Evolutionary conservation across 2,113 vertebrate species (phyloP).

Genomic region (Cisticola juncidis): DNA sequence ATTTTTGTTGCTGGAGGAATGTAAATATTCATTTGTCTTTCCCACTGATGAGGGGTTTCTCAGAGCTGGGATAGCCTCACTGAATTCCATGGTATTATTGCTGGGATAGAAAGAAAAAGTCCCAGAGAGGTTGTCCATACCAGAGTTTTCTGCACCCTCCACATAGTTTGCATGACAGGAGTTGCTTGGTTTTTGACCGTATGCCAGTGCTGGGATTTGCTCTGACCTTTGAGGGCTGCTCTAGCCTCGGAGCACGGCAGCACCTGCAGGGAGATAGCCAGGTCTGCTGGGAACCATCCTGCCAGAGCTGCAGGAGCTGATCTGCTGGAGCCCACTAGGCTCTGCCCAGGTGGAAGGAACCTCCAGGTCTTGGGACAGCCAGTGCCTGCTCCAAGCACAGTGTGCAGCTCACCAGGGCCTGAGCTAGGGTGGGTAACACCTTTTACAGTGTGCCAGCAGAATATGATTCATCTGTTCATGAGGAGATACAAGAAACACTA

Average conservation of each 20-base stretch:
- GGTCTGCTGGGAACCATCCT: background rate
- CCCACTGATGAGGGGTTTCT: background rate
- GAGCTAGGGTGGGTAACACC: background rate
- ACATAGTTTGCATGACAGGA: background rate
- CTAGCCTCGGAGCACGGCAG: background rate
- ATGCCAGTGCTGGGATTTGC: background rate
- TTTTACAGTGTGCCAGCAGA: background rate
- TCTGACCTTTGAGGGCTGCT: background rate
- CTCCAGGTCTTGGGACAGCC: background rate
- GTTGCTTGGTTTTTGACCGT: background rate
- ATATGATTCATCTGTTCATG: background rate
- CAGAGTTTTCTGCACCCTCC: background rate
- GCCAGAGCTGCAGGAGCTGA: background rate
- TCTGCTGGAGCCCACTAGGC: background rate
- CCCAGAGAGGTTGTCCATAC: background rate
- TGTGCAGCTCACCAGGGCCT: background rate
- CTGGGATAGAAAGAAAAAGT: background rate
- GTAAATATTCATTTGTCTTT: background rate
- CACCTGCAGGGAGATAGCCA: background rate
- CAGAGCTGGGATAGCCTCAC: background rate
- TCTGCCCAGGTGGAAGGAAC: background rate
- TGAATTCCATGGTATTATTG: accelerated
- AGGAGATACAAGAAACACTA: background rate
- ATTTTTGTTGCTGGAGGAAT: background rate
- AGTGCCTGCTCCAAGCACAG: background rate